A percentile compares a stretch with the other conserved stretches of the same genome.
Conservation (phyloP, 2,888 invertebrate genomes). For the Nymphalis c-album region DNA sequence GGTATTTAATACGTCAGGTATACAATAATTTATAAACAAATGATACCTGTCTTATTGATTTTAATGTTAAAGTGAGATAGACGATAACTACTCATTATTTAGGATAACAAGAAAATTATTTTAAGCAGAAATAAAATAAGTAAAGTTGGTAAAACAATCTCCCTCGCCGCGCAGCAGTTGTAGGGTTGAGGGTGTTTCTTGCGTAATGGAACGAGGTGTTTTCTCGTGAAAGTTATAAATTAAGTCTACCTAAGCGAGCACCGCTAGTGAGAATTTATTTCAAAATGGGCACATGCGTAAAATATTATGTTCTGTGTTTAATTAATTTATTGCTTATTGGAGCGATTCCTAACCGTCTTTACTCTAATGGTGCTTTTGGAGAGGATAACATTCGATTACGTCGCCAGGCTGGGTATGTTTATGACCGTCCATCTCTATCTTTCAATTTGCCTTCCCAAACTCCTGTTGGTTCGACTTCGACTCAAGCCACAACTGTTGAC, state of each 20-base stretch:
- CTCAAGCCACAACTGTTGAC: slow-evolving; percentile 67
- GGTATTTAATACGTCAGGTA: too few species aligned
- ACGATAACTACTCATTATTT: background rate
- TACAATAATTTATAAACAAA: too few species aligned
- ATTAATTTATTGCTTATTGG: slow-evolving; percentile 38
- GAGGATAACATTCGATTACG: slow-evolving; percentile 49
- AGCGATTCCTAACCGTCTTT: slow-evolving; percentile 16
- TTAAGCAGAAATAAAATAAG: background rate
- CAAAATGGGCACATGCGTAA: slow-evolving; percentile 49
- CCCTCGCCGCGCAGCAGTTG: background rate
- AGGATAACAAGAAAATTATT: background rate
- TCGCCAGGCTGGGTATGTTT: slow-evolving; percentile 74
- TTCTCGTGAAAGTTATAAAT: slow-evolving; percentile 64
- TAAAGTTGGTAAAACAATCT: background rate
- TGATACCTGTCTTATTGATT: too few species aligned
- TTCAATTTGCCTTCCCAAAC: slow-evolving; percentile 65
- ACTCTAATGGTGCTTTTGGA: slow-evolving; percentile 23
- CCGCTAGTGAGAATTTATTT: slow-evolving; percentile 50
- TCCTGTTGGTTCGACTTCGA: slow-evolving; percentile 55
- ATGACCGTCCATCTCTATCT: slow-evolving; percentile 66
- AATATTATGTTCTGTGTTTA: slow-evolving; percentile 40
- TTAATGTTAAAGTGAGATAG: too few species aligned
- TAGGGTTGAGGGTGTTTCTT: slow-evolving; percentile 54
- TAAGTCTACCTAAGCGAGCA: slow-evolving; percentile 46
- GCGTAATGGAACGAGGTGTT: slow-evolving; percentile 53